phyloP scores from a whole-genome alignment of 2,113 vertebrate genomes.

The Salvelinus namaycush region DNA sequence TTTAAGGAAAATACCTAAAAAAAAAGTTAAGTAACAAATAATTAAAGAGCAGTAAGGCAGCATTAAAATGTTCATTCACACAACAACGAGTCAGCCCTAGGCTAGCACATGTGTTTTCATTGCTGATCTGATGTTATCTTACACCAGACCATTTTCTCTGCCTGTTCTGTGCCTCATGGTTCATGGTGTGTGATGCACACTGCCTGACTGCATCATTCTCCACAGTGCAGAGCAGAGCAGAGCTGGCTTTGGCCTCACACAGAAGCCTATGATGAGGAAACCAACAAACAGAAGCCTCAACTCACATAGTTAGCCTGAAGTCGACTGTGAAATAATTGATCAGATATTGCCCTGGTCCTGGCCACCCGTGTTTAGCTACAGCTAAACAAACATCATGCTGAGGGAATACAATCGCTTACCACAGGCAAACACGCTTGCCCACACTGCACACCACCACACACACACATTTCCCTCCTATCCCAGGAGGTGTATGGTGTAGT shows the following conservation, averaged over 20 bases:
- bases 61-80: constrained; percentile 24
- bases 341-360: constrained; percentile 17
- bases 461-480: constrained; percentile 32
- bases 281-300: constrained; percentile 8
- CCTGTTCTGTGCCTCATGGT: neutral
- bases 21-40: too few relatives aligned
- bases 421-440: neutral
- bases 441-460: constrained; percentile 17
- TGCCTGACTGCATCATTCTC: neutral
- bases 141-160: neutral
- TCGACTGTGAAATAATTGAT: constrained; percentile 35
- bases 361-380: constrained; percentile 13
- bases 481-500: constrained; percentile 31
- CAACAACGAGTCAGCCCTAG: constrained; percentile 26
- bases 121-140: constrained; percentile 3
- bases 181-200: neutral
- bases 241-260: constrained; percentile 2
- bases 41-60: neutral
- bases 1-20: too few relatives aligned
- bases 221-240: neutral
- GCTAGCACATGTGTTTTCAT: constrained; percentile 17
- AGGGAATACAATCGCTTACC: constrained; percentile 1
- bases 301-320: constrained; percentile 13
- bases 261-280: neutral
- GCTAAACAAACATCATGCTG: constrained; percentile 21